phyloP scores from a whole-genome alignment of 2,888 invertebrate species.

The Andricus quercusramuli region DNA sequence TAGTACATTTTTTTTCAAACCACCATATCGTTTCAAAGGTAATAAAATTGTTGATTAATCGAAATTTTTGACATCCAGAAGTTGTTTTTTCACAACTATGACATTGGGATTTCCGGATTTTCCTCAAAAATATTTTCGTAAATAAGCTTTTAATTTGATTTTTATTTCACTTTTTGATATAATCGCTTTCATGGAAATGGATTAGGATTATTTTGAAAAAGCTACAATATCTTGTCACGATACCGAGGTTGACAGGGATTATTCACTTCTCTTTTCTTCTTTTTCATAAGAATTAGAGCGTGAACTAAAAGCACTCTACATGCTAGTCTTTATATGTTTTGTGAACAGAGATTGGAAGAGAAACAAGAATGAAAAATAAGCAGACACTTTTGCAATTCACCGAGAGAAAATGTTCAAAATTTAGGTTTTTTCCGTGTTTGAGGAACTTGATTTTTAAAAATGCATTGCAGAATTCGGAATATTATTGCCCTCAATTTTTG shows the following conservation, averaged over 20 bases:
- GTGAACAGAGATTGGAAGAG: background rate
- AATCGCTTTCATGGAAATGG: background rate
- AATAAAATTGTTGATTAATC: background rate
- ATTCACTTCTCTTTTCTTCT: background rate
- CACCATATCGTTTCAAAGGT: too few species aligned
- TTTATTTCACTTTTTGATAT: background rate
- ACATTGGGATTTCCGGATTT: background rate
- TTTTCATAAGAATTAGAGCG: conserved; percentile 36
- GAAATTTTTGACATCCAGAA: background rate
- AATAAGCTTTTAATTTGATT: background rate
- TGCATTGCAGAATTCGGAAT: background rate
- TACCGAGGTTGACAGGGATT: conserved; percentile 1
- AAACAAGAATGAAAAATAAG: background rate
- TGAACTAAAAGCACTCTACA: conserved; percentile 25
- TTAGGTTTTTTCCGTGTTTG: background rate
- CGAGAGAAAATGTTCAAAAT: background rate
- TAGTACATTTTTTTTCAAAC: too few species aligned
- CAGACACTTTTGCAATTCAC: background rate
- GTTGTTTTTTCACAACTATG: too few species aligned
- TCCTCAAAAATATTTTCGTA: background rate
- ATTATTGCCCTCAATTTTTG: too few species aligned
- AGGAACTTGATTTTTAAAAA: background rate
- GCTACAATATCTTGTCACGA: background rate
- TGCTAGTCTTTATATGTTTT: background rate
- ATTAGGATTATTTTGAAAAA: conserved; percentile 8